Evolutionary conservation across 2,797 vertebrate genomes (phyloP), one percentile per base, ranked within the genome.

Genomic region (Anolis apletophallus): DNA sequence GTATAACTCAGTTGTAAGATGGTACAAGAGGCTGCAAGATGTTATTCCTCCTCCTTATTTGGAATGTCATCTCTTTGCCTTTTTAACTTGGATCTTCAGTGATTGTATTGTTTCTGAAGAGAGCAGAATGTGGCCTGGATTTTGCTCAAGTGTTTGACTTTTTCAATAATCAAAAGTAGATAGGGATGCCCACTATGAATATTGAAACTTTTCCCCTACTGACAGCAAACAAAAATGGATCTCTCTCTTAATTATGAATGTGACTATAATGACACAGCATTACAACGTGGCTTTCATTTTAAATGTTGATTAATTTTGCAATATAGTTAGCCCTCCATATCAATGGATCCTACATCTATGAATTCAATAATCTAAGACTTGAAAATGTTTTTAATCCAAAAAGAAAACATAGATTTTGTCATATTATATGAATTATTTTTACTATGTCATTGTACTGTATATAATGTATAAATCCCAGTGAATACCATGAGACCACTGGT

Each of bases 271-370:
- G 29, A 57, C 29, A 87, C 74, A 91, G 21, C n/a, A 19, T 46
- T 84, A 83, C 5, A 5, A 26, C 23, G 75, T 79, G 34, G 23
- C 21, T 59, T 34, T 87, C 61, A 69, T 29, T 88, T 83, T 80
- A 90, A 93, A 87, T 80, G 40, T 64, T 88, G 26, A 21, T 85
- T 90, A 59, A 68, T 90, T 89, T 80, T 84, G 46, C n/a, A 55
- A 21, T 91, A 9, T 5, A 46, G 46, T 46, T 46, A 6, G 3
- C 46, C 46, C 46, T 46, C 46, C 46, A 46, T 46, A 7, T 46
- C 46, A 3, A 46, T 46, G 46, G 3, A 46, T 46, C 5, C 5
- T 46, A 6, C 46, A 46, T 46, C 7, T 1, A 46, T 46, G 46
- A 4, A 46, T 46, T 46, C 5, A 46, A 46, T 46, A 3, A 46